Evolutionary conservation across 2,888 invertebrate species (phyloP), one percentile per base, ranked within the genome.

Genomic region (Tholera decimalis): DNA sequence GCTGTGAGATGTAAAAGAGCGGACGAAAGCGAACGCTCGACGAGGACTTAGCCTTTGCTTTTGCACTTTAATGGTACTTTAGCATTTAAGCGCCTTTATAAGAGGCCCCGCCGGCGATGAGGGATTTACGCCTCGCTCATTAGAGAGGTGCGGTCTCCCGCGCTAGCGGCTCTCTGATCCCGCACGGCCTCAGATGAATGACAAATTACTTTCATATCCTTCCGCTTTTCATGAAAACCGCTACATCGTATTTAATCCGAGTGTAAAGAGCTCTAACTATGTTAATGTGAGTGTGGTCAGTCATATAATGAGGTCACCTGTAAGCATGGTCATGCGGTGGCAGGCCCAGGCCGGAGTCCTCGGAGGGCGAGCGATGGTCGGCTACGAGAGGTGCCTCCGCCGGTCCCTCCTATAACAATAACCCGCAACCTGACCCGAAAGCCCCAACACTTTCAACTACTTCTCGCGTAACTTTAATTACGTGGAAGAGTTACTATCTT

Each of bases 271-370:
- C 37, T 70, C 73, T 67, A 71, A 46, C 58, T 67, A 73, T 65
- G 63, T 75, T 60, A 79, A 74, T 82, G 81, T 80, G 69, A 81
- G 85, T 79, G 80, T 82, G 64, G 79, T 79, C 80, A 80, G 80
- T 82, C 80, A 87, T 84, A 85, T 83, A 81, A 82, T 85, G 84
- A 84, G 83, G 88, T 93, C 93, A 97, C 97, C 97, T 97, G 96
- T 96, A 96, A 91, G 82, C 82, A 74, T 97, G 96, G 94, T 97
- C 97, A 88, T 97, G 96, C 92, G 97, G 96, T 92, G 98, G 98
- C 96, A 98, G 97, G 93, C 98, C 98, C 93, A 99, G 97, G 91
- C 98, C 98, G 94, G 98, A 98, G 97, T 98, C 98, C 96, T 98
- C 98, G 93, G 98, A 98, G 85, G 98, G 98, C 89, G 98, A 98